Conservation (phyloP, 2,888 invertebrate genomes). For the Embidobia sp. region DNA sequence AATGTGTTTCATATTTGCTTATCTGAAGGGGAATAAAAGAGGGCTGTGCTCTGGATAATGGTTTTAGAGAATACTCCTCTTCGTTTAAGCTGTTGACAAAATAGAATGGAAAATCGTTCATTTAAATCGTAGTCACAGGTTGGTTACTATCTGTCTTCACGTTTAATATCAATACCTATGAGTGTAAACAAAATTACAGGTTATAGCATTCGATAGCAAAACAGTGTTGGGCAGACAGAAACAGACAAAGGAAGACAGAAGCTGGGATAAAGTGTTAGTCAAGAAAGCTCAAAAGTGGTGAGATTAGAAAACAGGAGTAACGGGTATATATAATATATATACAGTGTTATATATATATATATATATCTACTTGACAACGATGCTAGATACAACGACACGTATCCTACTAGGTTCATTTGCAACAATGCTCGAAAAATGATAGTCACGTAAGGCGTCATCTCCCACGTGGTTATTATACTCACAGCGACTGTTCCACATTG, state of each 20-base stretch:
- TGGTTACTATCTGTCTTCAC: conserved; percentile 43
- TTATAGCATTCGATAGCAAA: conserved; percentile 28
- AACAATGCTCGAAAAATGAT: conserved; percentile 35
- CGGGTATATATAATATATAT: conserved; percentile 10
- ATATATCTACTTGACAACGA: conserved; percentile 56
- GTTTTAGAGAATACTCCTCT: conserved; percentile 82
- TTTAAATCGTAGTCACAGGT: conserved; percentile 70
- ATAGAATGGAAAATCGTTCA: conserved; percentile 78
- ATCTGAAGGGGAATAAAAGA: conserved; percentile 64
- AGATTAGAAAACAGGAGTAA: conserved; percentile 39
- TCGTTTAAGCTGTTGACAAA: conserved; percentile 85
- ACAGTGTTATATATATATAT: conserved; percentile 13
- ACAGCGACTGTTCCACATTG: conserved; percentile 62
- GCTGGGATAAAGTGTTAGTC: conserved; percentile 28
- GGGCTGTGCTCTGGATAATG: conserved; percentile 79
- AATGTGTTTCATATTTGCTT: conserved; percentile 67
- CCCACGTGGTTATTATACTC: conserved; percentile 58
- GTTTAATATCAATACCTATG: conserved; percentile 50
- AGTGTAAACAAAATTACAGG: conserved; percentile 42
- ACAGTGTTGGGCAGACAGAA: conserved; percentile 1
- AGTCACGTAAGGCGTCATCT: conserved; percentile 29
- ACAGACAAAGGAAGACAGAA: conserved; percentile 40
- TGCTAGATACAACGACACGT: conserved; percentile 52
- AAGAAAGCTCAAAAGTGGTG: conserved; percentile 44
- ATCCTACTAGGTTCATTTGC: conserved; percentile 41